Evolutionary conservation across 2,113 vertebrate species (phyloP), one percentile per base, ranked within the genome.

Genomic region (Gasterosteus nipponicus): DNA sequence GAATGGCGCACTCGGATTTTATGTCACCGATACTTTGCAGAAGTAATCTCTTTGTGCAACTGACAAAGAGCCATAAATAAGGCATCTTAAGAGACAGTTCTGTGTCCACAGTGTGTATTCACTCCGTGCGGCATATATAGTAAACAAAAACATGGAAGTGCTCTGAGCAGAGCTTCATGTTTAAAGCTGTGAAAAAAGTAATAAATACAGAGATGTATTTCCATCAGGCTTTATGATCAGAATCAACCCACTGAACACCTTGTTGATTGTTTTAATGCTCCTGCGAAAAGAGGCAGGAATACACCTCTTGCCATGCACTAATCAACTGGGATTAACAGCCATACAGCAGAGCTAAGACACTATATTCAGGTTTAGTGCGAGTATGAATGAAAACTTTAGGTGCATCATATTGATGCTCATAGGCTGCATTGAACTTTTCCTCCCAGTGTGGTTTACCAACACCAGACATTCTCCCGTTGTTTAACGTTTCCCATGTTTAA

Each of bases 1-100:
- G 59, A 89, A 89, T 84, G 81, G 66, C 1, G 18, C 47, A 73
- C 67, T 66, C 12, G 47, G 73, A 82, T 41, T 76, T 80, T 57
- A 75, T 85, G 73, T 78, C 73, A 82, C 63, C 0, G 12, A 78
- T 51, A 71, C 63, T 80, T 79, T 63, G 74, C 73, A 68, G 80
- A 81, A 81, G 74, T 77, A 69, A 78, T 80, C 19, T 6, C 26
- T 79, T 83, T 81, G 77, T 75, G 67, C 19, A 38, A 73, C 56
- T 63, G 68, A 73, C 75, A 64, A 66, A 39, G 33, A 75, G 67
- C 26, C 10, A 59, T 53, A 73, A 67, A 87, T 60, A 67, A 49
- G 49, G 44, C 49, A 29, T 41, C 87, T 80, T 64, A 53, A 64
- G 67, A 71, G 67, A 44, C 57, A 74, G 35, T 61, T 31, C 16